Conservation (phyloP, 2,113 vertebrate genomes). For the Halcyon malimbica region DNA sequence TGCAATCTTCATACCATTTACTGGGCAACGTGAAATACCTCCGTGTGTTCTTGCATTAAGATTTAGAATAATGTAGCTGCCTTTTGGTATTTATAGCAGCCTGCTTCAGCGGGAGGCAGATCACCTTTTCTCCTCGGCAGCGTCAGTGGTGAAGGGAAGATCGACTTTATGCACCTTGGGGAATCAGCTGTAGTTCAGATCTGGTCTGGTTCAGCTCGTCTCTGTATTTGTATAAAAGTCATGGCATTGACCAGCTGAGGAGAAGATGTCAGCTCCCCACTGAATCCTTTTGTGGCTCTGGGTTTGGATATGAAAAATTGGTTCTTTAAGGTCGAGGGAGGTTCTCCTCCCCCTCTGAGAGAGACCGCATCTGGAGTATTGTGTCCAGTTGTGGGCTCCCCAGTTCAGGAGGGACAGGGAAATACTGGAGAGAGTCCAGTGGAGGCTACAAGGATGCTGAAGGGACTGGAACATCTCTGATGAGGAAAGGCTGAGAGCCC, state of each 20-base stretch:
- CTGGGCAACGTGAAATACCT: slow-evolving; percentile 31
- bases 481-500: too few relatives aligned
- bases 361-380: too few relatives aligned
- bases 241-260: neutral
- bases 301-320: neutral
- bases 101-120: neutral
- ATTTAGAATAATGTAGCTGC: slow-evolving; percentile 1
- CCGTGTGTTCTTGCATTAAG: slow-evolving; percentile 12
- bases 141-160: fast-evolving
- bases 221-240: neutral
- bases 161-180: neutral
- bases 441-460: too few relatives aligned
- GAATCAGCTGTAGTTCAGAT: neutral
- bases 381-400: too few relatives aligned
- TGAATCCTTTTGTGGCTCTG: neutral
- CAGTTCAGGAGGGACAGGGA: too few relatives aligned
- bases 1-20: slow-evolving; percentile 50
- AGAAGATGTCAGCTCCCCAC: neutral
- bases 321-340: neutral
- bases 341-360: too few relatives aligned
- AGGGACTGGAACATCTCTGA: too few relatives aligned
- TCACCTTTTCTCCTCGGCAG: neutral
- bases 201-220: fast-evolving
- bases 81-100: slow-evolving; percentile 30
- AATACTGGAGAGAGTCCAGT: too few relatives aligned